phyloP scores from a whole-genome alignment of 2,888 invertebrate genomes.

The Sialis fuliginosa region DNA sequence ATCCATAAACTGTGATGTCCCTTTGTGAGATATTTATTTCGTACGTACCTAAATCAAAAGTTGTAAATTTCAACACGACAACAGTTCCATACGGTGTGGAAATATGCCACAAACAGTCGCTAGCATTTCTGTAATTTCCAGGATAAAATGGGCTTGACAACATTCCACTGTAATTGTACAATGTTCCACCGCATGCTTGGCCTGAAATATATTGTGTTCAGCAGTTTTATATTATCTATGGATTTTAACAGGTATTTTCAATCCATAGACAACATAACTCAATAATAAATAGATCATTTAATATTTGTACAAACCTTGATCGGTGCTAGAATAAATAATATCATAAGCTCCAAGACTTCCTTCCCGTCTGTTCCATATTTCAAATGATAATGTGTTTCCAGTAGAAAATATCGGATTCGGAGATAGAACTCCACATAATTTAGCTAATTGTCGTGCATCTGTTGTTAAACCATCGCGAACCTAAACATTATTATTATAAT shows the following conservation, averaged over 20 bases:
- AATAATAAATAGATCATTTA: neutral
- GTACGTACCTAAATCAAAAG: slow-evolving; percentile 16
- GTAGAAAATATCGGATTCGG: slow-evolving; percentile 52
- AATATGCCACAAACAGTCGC: slow-evolving; percentile 43
- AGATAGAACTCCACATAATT: slow-evolving; percentile 30
- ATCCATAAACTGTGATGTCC: too few relatives aligned
- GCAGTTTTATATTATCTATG: slow-evolving; percentile 1
- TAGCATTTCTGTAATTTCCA: slow-evolving; percentile 31
- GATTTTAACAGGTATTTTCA: neutral
- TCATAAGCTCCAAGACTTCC: slow-evolving; percentile 25
- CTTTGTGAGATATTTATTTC: too few relatives aligned
- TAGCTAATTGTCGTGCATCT: slow-evolving; percentile 20
- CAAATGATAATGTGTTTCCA: slow-evolving; percentile 43
- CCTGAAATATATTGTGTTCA: slow-evolving; percentile 20
- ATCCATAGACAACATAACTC: neutral
- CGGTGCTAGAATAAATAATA: slow-evolving; percentile 40
- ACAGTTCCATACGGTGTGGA: slow-evolving; percentile 36
- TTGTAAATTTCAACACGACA: slow-evolving; percentile 30
- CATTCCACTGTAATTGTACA: slow-evolving; percentile 41
- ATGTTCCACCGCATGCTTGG: slow-evolving; percentile 47
- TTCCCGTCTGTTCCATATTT: slow-evolving; percentile 20
- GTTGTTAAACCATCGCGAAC: slow-evolving; percentile 28
- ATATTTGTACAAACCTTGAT: slow-evolving; percentile 23
- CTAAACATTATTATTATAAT: slow-evolving; percentile 17
- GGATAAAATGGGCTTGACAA: slow-evolving; percentile 58